phyloP scores from a whole-genome alignment of 37 sponge, comb jelly and placozoan species.

The Hormiphora californensis region DNA sequence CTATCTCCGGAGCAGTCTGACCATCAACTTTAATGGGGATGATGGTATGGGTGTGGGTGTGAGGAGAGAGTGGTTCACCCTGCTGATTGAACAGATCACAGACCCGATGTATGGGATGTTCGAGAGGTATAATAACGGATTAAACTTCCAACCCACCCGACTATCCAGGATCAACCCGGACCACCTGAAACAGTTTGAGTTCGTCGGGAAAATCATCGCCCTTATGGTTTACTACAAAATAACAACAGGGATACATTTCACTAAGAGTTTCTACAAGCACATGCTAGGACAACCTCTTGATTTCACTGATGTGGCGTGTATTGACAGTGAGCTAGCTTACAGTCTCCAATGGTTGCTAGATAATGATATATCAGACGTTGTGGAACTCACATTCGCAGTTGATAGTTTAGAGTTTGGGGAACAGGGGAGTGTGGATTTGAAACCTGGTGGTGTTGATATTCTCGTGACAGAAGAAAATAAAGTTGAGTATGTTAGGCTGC shows the following conservation, averaged over 20 bases:
- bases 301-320: conserved; percentile 22
- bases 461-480: conserved; percentile 61
- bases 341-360: conserved; percentile 40
- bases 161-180: conserved; percentile 39
- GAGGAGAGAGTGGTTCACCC: conserved; percentile 51
- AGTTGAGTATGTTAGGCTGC: conserved; percentile 51
- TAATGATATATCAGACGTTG: conserved; percentile 47
- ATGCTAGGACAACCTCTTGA: conserved; percentile 31
- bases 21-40: conserved; percentile 44
- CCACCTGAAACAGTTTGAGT: conserved; percentile 29
- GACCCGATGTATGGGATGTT: conserved; percentile 43
- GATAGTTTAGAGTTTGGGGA: conserved; percentile 30
- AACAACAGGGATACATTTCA: conserved; percentile 34
- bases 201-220: conserved; percentile 36
- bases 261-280: conserved; percentile 35
- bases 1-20: neutral
- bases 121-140: conserved; percentile 28
- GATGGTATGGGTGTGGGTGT: conserved; percentile 43
- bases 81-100: conserved; percentile 21
- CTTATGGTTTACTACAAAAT: conserved; percentile 44
- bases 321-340: conserved; percentile 19
- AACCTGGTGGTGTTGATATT: conserved; percentile 2
- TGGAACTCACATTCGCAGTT: conserved; percentile 18
- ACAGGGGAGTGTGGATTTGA: conserved; percentile 4
- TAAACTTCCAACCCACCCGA: conserved; percentile 42